phyloP scores from a whole-genome alignment of 2,888 invertebrate species.

The Macroteleia sp. region DNA sequence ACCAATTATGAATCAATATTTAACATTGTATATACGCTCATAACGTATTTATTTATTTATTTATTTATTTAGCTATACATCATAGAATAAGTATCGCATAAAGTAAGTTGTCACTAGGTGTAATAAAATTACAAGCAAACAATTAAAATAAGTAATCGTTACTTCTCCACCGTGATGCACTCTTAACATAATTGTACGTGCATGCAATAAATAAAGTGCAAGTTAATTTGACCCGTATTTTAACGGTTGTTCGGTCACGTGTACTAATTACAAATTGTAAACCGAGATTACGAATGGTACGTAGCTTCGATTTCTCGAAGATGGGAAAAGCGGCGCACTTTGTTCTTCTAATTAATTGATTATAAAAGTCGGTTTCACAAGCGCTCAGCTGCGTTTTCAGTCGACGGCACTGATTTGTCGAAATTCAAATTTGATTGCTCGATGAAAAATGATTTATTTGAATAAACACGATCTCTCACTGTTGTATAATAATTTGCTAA shows the following conservation, averaged over 20 bases:
- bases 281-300: slow-evolving; percentile 6
- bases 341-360: slow-evolving; percentile 34
- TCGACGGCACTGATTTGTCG: neutral
- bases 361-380: slow-evolving; percentile 20
- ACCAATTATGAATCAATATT: no score
- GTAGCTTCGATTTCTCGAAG: slow-evolving; percentile 9
- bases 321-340: slow-evolving; percentile 36
- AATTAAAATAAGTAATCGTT: slow-evolving; percentile 10
- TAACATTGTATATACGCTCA: no score
- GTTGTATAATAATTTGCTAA: no score
- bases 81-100: no score
- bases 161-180: neutral
- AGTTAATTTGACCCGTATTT: slow-evolving; percentile 49
- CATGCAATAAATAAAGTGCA: slow-evolving; percentile 42
- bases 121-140: no score
- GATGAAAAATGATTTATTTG: no score
- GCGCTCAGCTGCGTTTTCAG: neutral
- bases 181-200: slow-evolving; percentile 44
- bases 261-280: slow-evolving; percentile 50
- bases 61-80: no score
- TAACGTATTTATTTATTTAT: neutral
- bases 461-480: no score
- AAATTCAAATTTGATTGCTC: neutral
- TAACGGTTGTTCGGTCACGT: slow-evolving; percentile 47
- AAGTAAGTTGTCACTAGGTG: no score